Evolutionary conservation across 37 sponge, comb jelly and placozoan genomes (phyloP).

Genomic region (Halichondria panicea): DNA sequence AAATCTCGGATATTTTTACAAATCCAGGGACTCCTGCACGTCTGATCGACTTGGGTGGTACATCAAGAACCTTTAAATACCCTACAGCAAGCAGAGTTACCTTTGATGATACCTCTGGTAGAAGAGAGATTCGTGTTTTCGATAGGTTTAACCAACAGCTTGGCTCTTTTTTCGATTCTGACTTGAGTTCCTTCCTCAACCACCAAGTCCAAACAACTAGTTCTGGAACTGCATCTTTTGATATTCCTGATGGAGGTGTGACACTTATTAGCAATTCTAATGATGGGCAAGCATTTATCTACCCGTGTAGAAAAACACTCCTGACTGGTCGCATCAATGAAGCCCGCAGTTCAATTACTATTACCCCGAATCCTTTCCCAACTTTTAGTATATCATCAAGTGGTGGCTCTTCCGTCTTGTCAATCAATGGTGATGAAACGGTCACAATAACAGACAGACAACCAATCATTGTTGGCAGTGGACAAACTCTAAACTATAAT

Average conservation of each 20-base stretch:
- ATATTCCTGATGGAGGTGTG: background rate
- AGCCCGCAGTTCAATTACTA: background rate
- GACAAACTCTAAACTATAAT: background rate
- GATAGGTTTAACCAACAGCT: background rate
- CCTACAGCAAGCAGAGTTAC: background rate
- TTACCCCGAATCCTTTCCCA: background rate
- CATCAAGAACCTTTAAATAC: background rate
- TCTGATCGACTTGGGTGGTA: background rate
- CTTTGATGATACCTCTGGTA: background rate
- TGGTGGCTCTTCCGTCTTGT: background rate
- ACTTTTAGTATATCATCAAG: background rate
- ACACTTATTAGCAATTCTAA: background rate
- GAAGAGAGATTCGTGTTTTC: background rate
- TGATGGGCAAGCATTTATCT: background rate
- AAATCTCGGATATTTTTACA: background rate
- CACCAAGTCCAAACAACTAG: background rate
- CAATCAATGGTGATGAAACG: no score
- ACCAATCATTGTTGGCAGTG: background rate
- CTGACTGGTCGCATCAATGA: background rate
- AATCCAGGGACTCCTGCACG: background rate
- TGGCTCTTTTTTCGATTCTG: background rate
- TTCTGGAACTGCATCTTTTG: background rate
- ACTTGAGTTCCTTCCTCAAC: background rate
- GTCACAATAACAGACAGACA: background rate
- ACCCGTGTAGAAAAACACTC: background rate